phyloP scores from a whole-genome alignment of 64 coral and sea anemone species.

The Catalaphyllia jardinei region DNA sequence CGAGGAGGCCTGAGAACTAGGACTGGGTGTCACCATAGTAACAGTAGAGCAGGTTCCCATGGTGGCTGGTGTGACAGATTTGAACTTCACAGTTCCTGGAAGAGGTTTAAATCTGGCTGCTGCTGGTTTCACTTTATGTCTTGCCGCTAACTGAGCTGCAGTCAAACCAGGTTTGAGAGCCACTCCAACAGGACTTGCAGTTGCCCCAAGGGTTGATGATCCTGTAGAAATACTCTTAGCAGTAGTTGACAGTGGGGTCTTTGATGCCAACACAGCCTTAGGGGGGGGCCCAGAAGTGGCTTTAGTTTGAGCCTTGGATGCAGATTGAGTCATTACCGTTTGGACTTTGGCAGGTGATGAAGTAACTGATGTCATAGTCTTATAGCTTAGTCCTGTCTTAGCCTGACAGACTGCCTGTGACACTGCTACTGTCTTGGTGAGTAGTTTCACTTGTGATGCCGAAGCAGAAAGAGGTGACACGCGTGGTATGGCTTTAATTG shows the following conservation, averaged over 20 bases:
- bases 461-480: constrained; percentile 63
- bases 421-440: constrained; percentile 88
- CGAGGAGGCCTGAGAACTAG: constrained; percentile 58
- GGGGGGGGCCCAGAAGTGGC: constrained; percentile 49
- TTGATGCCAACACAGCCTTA: constrained; percentile 56
- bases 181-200: constrained; percentile 56
- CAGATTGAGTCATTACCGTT: constrained; percentile 65
- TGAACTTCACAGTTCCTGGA: constrained; percentile 90
- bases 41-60: constrained; percentile 76
- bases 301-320: constrained; percentile 74
- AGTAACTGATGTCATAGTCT: constrained; percentile 66
- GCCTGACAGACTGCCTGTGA: constrained; percentile 74
- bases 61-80: constrained; percentile 83
- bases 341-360: constrained; percentile 77
- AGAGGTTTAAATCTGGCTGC: constrained; percentile 79
- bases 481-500: constrained; percentile 59
- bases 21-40: constrained; percentile 88
- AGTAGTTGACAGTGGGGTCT: constrained; percentile 34
- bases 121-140: constrained; percentile 71
- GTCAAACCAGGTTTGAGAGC: constrained; percentile 59
- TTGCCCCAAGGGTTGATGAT: constrained; percentile 20
- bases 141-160: constrained; percentile 70
- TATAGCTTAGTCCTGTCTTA: constrained; percentile 84
- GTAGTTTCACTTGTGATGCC: constrained; percentile 85
- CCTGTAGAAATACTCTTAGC: constrained; percentile 37